A percentile compares a stretch with the other conserved stretches of the same genome.
Evolutionary conservation across 2,797 vertebrate genomes (phyloP).

Genomic region (Uromys caudimaculatus): DNA sequence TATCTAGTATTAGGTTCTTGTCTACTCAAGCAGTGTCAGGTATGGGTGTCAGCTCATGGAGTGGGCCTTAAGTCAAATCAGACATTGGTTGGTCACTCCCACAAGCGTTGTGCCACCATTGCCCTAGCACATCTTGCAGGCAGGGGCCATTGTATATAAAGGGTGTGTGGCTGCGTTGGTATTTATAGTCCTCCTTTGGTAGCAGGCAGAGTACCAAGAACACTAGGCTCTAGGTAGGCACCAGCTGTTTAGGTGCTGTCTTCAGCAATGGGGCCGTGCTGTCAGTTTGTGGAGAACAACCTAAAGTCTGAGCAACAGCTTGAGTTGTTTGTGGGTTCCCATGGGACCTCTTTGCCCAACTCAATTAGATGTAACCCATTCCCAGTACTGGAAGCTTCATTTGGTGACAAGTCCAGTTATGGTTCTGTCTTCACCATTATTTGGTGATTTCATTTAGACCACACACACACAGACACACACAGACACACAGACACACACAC

Average conservation of each 20-base stretch:
- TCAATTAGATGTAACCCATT: neutral
- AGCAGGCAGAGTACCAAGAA: neutral
- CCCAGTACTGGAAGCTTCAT: neutral
- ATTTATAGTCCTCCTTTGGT: neutral
- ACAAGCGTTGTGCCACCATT: neutral
- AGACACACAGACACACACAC: no score
- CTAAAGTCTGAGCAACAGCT: neutral
- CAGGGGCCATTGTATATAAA: neutral
- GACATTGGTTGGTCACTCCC: neutral
- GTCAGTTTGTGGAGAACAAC: neutral
- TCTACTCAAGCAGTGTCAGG: neutral
- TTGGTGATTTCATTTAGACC: neutral
- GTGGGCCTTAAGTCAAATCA: neutral
- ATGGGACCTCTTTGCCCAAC: neutral
- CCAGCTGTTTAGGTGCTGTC: neutral
- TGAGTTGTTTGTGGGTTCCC: neutral
- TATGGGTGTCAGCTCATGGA: neutral
- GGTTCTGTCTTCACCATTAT: neutral
- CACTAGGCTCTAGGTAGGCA: neutral
- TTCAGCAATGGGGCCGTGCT: neutral
- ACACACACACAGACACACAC: neutral
- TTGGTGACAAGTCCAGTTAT: neutral
- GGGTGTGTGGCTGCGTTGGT: neutral
- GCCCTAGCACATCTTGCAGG: neutral
- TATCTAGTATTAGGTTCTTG: neutral